Evolutionary conservation across 35 echinoderm and acorn worm genomes (phyloP).

Genomic region (Lytechinus pictus): DNA sequence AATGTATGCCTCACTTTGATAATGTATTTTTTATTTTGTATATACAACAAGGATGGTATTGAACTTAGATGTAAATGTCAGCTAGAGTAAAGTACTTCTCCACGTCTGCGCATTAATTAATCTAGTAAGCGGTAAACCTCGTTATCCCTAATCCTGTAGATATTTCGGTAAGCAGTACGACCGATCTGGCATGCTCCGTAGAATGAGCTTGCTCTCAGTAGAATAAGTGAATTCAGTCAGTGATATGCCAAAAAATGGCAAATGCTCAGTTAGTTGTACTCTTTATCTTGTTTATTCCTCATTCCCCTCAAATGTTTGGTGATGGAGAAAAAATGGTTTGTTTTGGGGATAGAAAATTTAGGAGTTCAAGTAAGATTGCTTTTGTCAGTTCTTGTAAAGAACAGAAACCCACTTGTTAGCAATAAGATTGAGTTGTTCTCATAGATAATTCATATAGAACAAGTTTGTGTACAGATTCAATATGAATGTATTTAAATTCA

Average conservation of each 20-base stretch:
- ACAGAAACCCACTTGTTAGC: no score
- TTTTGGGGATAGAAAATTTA: no score
- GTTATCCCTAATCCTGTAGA: slow-evolving; percentile 2
- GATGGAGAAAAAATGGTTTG: not conserved
- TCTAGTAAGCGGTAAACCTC: slow-evolving; percentile 1
- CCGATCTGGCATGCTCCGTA: not conserved
- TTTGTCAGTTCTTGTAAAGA: no score
- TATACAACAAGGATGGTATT: not conserved
- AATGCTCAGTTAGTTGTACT: not conserved
- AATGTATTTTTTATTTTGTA: not conserved
- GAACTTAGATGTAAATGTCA: not conserved
- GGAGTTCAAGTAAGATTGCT: no score
- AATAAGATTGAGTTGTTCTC: no score
- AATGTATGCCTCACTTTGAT: not conserved
- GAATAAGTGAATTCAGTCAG: not conserved
- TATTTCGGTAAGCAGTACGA: not conserved
- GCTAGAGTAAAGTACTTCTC: slow-evolving; percentile 2
- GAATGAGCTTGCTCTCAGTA: not conserved
- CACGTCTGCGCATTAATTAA: slow-evolving; percentile 3
- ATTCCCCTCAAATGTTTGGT: not conserved
- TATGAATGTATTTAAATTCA: no score
- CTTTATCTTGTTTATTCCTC: not conserved
- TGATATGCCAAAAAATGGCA: not conserved
- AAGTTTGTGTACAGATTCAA: no score
- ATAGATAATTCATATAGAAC: no score